Evolutionary conservation across 2,113 vertebrate species (phyloP), one percentile per base, ranked within the genome.

Genomic region (Sclerurus mexicanus): DNA sequence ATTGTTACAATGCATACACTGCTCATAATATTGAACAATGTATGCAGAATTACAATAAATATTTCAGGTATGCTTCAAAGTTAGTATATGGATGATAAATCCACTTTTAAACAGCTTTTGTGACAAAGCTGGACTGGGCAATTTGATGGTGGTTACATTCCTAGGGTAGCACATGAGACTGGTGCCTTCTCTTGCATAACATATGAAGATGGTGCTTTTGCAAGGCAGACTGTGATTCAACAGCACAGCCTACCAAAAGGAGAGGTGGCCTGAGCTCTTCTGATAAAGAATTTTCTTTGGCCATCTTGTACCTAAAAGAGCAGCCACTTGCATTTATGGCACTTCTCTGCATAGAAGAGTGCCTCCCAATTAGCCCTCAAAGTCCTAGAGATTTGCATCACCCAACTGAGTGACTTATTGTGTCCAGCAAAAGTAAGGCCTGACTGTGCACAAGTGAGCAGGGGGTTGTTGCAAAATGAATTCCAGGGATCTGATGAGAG

Each of bases 91-190:
- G 7, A 7, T 33, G 12, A 31, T 35, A 66, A 64, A 53, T 44
- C 33, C 33, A 40, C 18, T 35, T 63, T 75, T 37, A 35, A 40
- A 39, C 9, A 6, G 42, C 5, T 19, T 78, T 71, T 60, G 33
- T 20, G 31, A 33, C 39, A 93, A 59, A 79, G 33, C 28, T 42
- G 16, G 30, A 25, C 9, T 20, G 35, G 22, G 25, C 6, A 73
- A 17, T 58, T 16, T 39, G 23, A 11, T 0, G 2, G 33, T 30
- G 23, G 19, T 11, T 35, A 47, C 22, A 33, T 40, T 33, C 35
- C 22, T 18, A 0, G 0, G 22, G 31, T 8, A 35, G 23, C 25
- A 69, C 1, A 0, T 6, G 31, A 58, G 21, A 44, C 17, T 31
- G 18, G 44, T 40, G 2, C 47, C 28, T 55, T 59, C 27, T 16